Percentiles rank a stretch among this genome's conserved stretches.
phyloP scores from a whole-genome alignment of 2,797 vertebrate species.

The Sternotherus odoratus region DNA sequence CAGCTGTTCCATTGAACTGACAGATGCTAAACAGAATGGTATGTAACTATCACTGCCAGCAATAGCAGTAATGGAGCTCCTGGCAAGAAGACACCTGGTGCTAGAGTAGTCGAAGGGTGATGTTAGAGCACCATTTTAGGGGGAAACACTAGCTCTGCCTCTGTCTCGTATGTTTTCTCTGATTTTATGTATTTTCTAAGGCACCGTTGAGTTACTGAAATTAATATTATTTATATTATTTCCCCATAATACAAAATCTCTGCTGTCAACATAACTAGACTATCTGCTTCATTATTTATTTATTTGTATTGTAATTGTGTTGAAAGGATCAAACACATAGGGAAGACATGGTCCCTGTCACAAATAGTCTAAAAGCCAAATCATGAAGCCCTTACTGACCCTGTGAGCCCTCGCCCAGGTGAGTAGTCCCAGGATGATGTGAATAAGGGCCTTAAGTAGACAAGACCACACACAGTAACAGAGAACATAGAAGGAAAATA shows the following conservation, averaged over 20 bases:
- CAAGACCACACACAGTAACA: too few species aligned
- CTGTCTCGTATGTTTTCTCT: rapidly evolving
- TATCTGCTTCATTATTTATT: not conserved
- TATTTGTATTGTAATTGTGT: not conserved
- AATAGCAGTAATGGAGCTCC: not conserved
- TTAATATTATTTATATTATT: not conserved
- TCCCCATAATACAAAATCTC: not conserved
- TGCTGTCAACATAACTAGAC: not conserved
- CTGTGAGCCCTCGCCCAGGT: not conserved
- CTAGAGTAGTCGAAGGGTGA: not conserved
- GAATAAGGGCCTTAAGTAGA: too few species aligned
- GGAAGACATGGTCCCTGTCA: not conserved
- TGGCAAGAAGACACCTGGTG: rapidly evolving
- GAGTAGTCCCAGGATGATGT: too few species aligned
- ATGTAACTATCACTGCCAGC: not conserved
- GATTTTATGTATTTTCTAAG: not conserved
- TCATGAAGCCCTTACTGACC: not conserved
- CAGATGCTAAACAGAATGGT: not conserved
- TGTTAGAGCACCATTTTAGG: not conserved
- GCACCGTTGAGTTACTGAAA: not conserved
- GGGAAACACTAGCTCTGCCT: not conserved
- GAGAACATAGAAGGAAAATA: too few species aligned
- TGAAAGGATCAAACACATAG: not conserved
- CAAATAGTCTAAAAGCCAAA: not conserved
- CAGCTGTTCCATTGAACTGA: not conserved